Base-by-base conservation (phyloP, 1,140 invertebrate species). In the Scylla paramamosain region DNA sequence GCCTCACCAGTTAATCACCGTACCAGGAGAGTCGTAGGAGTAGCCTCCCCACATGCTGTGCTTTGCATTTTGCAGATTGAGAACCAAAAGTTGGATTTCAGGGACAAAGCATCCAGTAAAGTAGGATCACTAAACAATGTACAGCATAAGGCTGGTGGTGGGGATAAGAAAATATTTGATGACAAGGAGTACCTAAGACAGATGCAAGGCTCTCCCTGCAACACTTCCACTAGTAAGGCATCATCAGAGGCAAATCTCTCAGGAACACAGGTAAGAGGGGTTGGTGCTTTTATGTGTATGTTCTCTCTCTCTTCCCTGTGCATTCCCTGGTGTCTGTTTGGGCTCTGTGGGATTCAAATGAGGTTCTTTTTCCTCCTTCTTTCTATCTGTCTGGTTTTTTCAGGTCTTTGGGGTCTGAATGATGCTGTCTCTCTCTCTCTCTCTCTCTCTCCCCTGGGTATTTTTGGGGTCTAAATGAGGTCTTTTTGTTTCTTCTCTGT, bases 141-240 rank as follows among this genome's bases (percentile, higher is more conserved):
- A 20, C 98, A 98, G 96, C 98, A 99, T 97, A 97, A 97, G 92
- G 98, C 99, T 46, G 99, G 99, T 93, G 99, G 99, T 95, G 99
- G 99, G 86, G 97, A 99, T 93, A 98, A 98, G 97, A 99, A 99
- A 97, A 99, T 99, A 96, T 99, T 99, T 97, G 98, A 99, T 97
- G 98, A 99, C 97, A 99, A 98, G 97, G 98, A 99, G 95, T 99
- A 99, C 97, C 98, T 99, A 96, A 98, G 98, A 97, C 98, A 99
- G 95, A 96, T 96, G 96, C 97, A 97, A 88, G 97, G 97, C 96
- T 96, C 95, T 7, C 94, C 95, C 10, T 96, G 96, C 90, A 94
- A 96, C 82, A 96, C 95, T 7, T 94, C 95, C 29, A 95, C 95
- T 87, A 95, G 95, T 93, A 95, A 95, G 94, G 94, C 94, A n/a